A percentile compares a stretch with the other conserved stretches of the same genome.
Conservation (phyloP, 2,888 invertebrate species). For the Phrixothrix hirtus region DNA sequence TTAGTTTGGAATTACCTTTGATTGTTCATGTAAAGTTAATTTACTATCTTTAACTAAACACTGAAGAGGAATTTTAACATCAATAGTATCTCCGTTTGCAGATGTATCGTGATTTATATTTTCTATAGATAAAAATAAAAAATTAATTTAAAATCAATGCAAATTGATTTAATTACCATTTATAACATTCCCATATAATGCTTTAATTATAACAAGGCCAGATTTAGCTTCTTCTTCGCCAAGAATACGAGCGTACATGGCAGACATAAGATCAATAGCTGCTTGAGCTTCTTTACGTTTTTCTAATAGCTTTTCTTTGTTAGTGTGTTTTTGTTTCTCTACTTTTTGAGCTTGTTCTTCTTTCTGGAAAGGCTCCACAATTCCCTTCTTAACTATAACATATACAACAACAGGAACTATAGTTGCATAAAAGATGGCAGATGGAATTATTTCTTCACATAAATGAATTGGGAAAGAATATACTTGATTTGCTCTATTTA, state of each 20-base stretch:
- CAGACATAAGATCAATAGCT: constrained; percentile 88
- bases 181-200: constrained; percentile 75
- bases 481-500: constrained; percentile 84
- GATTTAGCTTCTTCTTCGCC: constrained; percentile 79
- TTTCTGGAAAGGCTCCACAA: constrained; percentile 82
- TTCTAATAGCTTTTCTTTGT: constrained; percentile 75
- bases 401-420: constrained; percentile 82
- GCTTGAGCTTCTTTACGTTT: constrained; percentile 83
- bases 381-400: constrained; percentile 78
- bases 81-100: constrained; percentile 66
- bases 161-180: constrained; percentile 36
- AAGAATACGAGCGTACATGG: constrained; percentile 81
- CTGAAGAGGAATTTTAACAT: constrained; percentile 94
- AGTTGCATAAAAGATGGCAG: constrained; percentile 92
- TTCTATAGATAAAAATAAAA: constrained; percentile 21
- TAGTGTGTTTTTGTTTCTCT: constrained; percentile 80
- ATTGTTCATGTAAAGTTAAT: constrained; percentile 79
- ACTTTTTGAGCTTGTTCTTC: constrained; percentile 78
- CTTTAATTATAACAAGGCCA: constrained; percentile 85
- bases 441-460: constrained; percentile 87
- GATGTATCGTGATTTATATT: too few species aligned
- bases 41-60: constrained; percentile 92
- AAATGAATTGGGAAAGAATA: constrained; percentile 88
- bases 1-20: constrained; percentile 73
- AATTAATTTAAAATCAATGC: background rate